Base-by-base conservation (phyloP, 1,140 invertebrate genomes). In the Samia ricini region DNA sequence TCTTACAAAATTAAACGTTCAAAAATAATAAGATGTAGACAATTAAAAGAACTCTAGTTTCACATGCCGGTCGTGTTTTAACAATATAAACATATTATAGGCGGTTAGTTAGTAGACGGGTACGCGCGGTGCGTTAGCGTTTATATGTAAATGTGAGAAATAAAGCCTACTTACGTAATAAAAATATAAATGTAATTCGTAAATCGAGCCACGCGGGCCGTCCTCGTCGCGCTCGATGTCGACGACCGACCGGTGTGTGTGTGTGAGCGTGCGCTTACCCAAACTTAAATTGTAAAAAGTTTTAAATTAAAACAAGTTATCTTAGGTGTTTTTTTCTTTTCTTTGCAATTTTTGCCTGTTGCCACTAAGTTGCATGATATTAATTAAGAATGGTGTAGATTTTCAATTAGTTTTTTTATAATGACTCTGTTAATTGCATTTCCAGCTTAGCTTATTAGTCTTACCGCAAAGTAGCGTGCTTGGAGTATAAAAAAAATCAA, bases 71-170 rank as follows among this genome's bases (percentile, higher is more conserved):
- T 42, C 33, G 33, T 42, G 15, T 5, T 42, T 42, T 42, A 42
- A 42, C 33, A 15, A n/a, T n/a, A n/a, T n/a, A n/a, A n/a, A n/a
- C n/a, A n/a, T n/a, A n/a, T n/a, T n/a, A n/a, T n/a, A n/a, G n/a
- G n/a, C n/a, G n/a, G n/a, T n/a, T n/a, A n/a, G n/a, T n/a, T n/a
- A n/a, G n/a, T n/a, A n/a, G 26, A 26, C 4, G 26, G 26, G 26
- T 26, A 42, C 10, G 33, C n/a, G 15, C n/a, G 33, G 15, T 42
- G n/a, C 12, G n/a, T 36, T 19, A 18, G 52, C 52, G 52, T 61
- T 61, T 18, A 29, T 66, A 63, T 63, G 51, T 55, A 59, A 66
- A 66, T 66, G 52, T 63, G 56, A 63, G 60, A 63, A 42, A 66
- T 49, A 63, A 57, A 57, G 29, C 24, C 36, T 29, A 59, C 20